Percentiles rank a stretch among this genome's conserved stretches.
Evolutionary conservation across 2,888 invertebrate genomes (phyloP).

Genomic region (Metallyticus violacea): DNA sequence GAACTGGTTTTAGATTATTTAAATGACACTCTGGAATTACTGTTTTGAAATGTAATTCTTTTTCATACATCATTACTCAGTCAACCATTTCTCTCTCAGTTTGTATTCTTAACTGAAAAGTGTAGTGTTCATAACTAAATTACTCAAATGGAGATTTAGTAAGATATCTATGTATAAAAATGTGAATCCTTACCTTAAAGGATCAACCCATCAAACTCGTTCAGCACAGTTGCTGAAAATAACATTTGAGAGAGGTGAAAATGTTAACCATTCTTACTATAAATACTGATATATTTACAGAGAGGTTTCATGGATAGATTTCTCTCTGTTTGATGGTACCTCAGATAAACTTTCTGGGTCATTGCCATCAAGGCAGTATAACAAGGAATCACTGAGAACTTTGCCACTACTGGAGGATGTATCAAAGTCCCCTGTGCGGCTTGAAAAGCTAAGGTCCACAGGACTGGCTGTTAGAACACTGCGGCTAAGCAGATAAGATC

Average conservation of each 20-base stretch:
- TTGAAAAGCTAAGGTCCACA: conserved; percentile 74
- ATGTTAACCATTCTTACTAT: background rate
- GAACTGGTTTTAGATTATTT: too few relatives aligned
- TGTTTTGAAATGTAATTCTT: too few relatives aligned
- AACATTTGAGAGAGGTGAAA: background rate
- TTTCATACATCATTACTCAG: too few relatives aligned
- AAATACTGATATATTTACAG: background rate
- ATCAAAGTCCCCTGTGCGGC: conserved; percentile 70
- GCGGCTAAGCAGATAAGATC: conserved; percentile 71
- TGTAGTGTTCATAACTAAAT: too few relatives aligned
- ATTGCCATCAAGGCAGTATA: conserved; percentile 74
- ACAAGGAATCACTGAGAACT: conserved; percentile 62
- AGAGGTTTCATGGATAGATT: conserved; percentile 20
- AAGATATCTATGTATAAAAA: too few relatives aligned
- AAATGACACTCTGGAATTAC: too few relatives aligned
- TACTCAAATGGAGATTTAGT: too few relatives aligned
- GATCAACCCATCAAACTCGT: too few relatives aligned
- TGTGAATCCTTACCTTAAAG: too few relatives aligned
- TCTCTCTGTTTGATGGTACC: background rate
- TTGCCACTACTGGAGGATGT: conserved; percentile 43
- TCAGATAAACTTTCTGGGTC: conserved; percentile 41
- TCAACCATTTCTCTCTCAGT: too few relatives aligned
- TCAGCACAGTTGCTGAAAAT: too few relatives aligned
- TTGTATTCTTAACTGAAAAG: too few relatives aligned
- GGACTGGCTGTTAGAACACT: conserved; percentile 74